Base-by-base conservation (phyloP, 1,140 invertebrate genomes). In the Pseudomyrmex pallidus region DNA sequence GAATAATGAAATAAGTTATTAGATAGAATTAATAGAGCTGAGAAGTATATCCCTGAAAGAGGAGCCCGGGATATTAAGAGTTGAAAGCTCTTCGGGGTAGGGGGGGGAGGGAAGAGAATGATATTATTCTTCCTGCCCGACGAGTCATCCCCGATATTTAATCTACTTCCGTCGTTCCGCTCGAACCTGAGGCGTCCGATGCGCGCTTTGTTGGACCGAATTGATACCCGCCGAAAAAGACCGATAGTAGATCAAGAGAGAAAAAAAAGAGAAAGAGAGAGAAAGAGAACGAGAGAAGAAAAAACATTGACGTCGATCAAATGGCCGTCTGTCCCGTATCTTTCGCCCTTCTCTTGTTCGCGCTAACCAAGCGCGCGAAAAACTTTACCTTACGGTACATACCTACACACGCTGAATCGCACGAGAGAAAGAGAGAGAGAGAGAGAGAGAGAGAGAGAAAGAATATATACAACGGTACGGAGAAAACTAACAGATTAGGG, bases 1-100 rank as follows among this genome's bases (percentile, higher is more conserved):
- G 76, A 80, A 80, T 80, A 80, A 80, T 80, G 76, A 80, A 80
- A 80, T 80, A 80, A 80, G 76, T 80, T 80, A 80, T 80, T 80
- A 80, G 66, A 72, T 80, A 70, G 76, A 80, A 72, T 80, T 80
- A 72, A 80, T 80, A 80, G 35, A 35, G 76, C 76, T 59, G 76
- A 80, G 67, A 80, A 80, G 76, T 80, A 80, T 80, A 80, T 70
- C 66, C 76, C 66, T 80, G 66, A 80, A 80, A 80, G 76, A 59
- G 22, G 22, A 80, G 66, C 54, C 54, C 46, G 66, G 66, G 76
- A 80, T 80, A 80, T 80, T 80, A 80, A 80, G 76, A 80, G 66
- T 56, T 70, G 66, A 80, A 72, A 80, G 76, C 76, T 77, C 74
- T 57, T 59, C 76, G 76, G 35, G 35, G 35, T 7, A 35, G 5